Evolutionary conservation across 2,113 vertebrate species (phyloP).

Genomic region (Lycocorax pyrrhopterus): DNA sequence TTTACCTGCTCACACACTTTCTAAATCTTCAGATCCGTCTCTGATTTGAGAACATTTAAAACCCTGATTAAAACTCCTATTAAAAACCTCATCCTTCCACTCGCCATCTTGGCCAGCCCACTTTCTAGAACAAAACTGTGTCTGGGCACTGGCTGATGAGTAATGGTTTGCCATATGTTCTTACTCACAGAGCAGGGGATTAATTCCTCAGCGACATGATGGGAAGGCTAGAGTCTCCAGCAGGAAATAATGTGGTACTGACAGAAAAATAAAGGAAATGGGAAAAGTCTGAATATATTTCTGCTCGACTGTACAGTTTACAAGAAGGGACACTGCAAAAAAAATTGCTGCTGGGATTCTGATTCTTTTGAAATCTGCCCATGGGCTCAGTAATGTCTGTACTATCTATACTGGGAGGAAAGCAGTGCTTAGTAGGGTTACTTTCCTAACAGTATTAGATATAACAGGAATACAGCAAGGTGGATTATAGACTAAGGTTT

Average conservation of each 20-base stretch:
- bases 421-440: background rate
- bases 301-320: background rate
- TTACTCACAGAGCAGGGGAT: background rate
- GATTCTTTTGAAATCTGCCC: background rate
- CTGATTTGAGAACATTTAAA: background rate
- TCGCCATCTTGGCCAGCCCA: background rate
- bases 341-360: background rate
- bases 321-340: background rate
- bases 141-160: background rate
- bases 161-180: background rate
- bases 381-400: background rate
- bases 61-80: background rate
- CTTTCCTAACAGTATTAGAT: background rate
- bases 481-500: background rate
- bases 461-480: background rate
- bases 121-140: background rate
- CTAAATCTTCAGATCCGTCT: background rate
- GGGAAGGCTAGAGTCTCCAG: background rate
- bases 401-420: background rate
- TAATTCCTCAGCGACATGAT: background rate
- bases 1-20: background rate
- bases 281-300: background rate
- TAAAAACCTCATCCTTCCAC: slow-evolving; percentile 6
- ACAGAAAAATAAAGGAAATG: background rate
- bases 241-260: background rate